Evolutionary conservation across 2,797 vertebrate species (phyloP), one percentile per base, ranked within the genome.

Genomic region (Aphelocoma californica): DNA sequence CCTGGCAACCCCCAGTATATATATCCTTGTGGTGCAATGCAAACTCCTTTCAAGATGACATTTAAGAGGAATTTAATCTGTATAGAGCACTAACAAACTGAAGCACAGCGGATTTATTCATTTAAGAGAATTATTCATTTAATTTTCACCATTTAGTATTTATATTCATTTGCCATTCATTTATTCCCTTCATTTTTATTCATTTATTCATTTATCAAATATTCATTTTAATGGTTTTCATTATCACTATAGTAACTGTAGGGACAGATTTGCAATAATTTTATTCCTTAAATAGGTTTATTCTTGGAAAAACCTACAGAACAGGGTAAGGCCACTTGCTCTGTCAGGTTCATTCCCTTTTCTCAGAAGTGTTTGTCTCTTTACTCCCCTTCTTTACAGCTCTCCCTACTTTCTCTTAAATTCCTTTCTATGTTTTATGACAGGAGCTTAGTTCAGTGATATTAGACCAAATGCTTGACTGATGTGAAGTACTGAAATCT

Each of bases 141-240:
- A 97, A 97, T 97, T 97, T 97, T 94, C 8, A 57, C 85, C 92
- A 97, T 95, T 98, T 98, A 98, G 96, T 96, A 97, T 97, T 98
- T 97, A 97, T 97, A 91, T 93, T 97, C 61, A 81, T 94, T 97
- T 97, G 80, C 71, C 95, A 97, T 98, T 97, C 96, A 97, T 98
- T 97, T 97, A 98, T 98, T 98, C 96, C 86, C 93, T 95, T 96
- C 67, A 96, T 98, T 97, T 97, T 96, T 97, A 98, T 98, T 97
- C 95, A 98, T 98, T 96, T 98, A 97, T 97, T 94, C 96, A 94
- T 96, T 97, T 96, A 97, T 98, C 97, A 98, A 98, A 97, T 97
- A 98, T 97, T 98, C 88, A 98, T 98, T 97, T 97, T 95, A 97
- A 97, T 97, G 90, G 95, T 81, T 96, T 97, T 98, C 92, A 96